Evolutionary conservation across 2,797 vertebrate genomes (phyloP).

Genomic region (Tiaroga cobitis): DNA sequence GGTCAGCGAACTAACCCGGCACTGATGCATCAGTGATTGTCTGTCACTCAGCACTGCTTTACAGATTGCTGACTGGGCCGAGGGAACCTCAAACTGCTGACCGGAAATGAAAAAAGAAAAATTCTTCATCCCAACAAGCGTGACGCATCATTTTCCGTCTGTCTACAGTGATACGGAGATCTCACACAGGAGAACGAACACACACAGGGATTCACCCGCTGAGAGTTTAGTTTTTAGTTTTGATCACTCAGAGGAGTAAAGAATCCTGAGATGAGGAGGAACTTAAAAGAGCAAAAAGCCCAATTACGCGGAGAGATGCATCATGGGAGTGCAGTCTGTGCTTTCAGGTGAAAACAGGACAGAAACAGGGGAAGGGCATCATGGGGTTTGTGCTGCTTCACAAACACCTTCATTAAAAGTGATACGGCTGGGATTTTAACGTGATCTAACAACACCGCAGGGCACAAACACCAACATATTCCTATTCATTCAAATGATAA

Average conservation of each 20-base stretch:
- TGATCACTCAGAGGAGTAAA: background rate
- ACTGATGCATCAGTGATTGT: background rate
- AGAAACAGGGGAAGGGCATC: constrained; percentile 36
- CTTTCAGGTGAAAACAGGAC: constrained; percentile 62
- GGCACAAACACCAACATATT: background rate
- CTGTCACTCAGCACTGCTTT: constrained; percentile 10
- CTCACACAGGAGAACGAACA: background rate
- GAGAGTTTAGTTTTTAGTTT: background rate
- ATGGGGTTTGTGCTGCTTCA: constrained; percentile 40
- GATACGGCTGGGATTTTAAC: background rate
- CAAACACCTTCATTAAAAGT: background rate
- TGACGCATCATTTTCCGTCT: background rate
- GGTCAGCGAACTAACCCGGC: constrained; percentile 11
- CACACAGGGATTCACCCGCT: background rate
- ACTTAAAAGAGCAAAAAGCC: constrained; percentile 35
- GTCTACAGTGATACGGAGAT: background rate
- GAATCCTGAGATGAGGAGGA: constrained; percentile 5
- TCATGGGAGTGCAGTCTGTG: constrained; percentile 43
- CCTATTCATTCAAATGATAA: background rate
- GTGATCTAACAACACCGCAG: background rate
- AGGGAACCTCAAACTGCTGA: constrained; percentile 11
- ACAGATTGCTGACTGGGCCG: background rate
- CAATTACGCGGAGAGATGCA: constrained; percentile 15
- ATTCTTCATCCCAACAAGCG: background rate
- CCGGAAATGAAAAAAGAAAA: background rate